Evolutionary conservation across 2,113 vertebrate species (phyloP).

Genomic region (Caracal caracal): DNA sequence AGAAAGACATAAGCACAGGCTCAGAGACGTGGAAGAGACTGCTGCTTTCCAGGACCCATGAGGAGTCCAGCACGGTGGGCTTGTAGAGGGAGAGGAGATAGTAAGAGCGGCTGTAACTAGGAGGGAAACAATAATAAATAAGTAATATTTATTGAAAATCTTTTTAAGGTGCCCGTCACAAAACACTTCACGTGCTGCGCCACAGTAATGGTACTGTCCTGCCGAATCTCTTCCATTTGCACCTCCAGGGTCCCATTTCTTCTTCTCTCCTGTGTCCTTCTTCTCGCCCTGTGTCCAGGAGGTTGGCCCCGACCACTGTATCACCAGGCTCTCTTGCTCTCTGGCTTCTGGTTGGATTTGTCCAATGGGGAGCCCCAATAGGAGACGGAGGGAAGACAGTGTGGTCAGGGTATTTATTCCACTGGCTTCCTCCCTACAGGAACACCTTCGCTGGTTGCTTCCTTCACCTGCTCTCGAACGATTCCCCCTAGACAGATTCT

Average conservation of each 20-base stretch:
- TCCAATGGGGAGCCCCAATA: not conserved
- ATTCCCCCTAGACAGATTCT: not conserved
- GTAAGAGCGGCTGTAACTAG: not conserved
- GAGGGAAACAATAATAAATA: not conserved
- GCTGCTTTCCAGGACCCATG: not conserved
- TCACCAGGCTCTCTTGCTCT: not conserved
- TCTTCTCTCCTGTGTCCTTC: not conserved
- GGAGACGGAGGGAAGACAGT: not conserved
- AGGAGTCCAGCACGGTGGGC: not conserved
- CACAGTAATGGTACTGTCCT: not conserved
- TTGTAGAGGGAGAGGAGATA: not conserved
- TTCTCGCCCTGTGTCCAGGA: not conserved
- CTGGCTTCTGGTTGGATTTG: not conserved
- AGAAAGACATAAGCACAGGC: not conserved
- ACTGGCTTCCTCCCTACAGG: not conserved
- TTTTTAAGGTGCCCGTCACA: not conserved
- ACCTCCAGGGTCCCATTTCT: not conserved
- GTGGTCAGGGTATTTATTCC: not conserved
- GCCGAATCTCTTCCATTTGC: not conserved
- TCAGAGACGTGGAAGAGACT: not conserved
- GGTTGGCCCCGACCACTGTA: not conserved
- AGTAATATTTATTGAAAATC: not conserved
- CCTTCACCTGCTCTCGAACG: not conserved
- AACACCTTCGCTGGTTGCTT: not conserved
- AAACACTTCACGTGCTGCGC: not conserved